Evolutionary conservation across 2,888 invertebrate species (phyloP), one percentile per base, ranked within the genome.

Genomic region (Lypha dubia): DNA sequence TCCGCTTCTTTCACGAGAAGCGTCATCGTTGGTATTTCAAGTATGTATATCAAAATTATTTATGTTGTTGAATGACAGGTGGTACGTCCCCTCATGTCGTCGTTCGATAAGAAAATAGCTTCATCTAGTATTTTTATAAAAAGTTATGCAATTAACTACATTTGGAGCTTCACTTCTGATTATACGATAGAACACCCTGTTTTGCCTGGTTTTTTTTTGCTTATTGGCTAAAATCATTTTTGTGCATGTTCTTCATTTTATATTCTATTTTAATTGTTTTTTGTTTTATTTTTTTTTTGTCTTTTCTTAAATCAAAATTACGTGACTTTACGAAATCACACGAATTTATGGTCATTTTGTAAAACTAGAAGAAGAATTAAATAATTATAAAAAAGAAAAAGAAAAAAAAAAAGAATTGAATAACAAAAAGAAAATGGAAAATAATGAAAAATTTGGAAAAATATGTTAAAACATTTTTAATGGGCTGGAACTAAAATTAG

Each of bases 241-340:
- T n/a, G n/a, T 63, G 28, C 62, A 70, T 79, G 65, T 68, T 82
- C 38, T 70, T 76, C 13, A 24, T 44, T 38, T 20, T 32, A n/a
- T 58, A 67, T 58, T 51, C 15, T 6, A 8, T 58, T 67, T 74
- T 58, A 35, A 15, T 62, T 46, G 17, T 46, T 53, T 32, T n/a
- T 35, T 35, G 9, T 24, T 46, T 53, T 15, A 15, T 24, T 44
- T 41, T 15, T 38, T 8, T 9, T 11, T 38, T 38, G 9, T 32
- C 62, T 68, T 62, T 58, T 65, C 49, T 65, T 58, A 22, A 76
- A 65, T 70, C 63, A 63, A 38, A 63, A 44, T 62, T 84, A 84
- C 84, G 84, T 84, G 84, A 84, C 84, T 84, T 46, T 35, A 68
- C 44, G 17, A 71, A 76, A 77, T 77, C 80, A 84, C 76, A 80